These are phyloP conservation scores for Dendrolimus punctatus DNA, from an alignment of 1,140 invertebrate genomes.

Conservation along the genomic window DNA sequence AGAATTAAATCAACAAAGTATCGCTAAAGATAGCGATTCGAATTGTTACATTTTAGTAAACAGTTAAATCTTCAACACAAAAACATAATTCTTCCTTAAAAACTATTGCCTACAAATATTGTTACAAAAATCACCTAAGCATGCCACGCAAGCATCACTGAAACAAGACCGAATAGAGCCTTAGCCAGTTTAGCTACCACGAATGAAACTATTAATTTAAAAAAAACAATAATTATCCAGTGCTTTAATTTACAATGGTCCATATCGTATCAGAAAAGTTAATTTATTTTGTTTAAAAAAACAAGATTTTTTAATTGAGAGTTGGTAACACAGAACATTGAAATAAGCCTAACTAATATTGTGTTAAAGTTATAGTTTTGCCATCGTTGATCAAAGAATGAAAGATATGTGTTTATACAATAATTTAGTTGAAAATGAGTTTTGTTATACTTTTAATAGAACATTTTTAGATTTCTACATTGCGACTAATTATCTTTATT, in stretches of 20 bases:
- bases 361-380: slow-evolving; percentile 67
- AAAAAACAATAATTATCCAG: slow-evolving; percentile 25
- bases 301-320: slow-evolving; percentile 22
- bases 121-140: no score
- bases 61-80: no score
- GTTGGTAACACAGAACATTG: slow-evolving; percentile 39
- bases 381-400: slow-evolving; percentile 64
- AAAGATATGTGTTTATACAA: slow-evolving; percentile 58
- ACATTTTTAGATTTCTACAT: slow-evolving; percentile 18
- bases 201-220: slow-evolving; percentile 11
- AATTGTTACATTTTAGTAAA: no score
- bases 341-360: slow-evolving; percentile 56
- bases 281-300: slow-evolving; percentile 56
- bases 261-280: slow-evolving; percentile 10
- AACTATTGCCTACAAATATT: no score
- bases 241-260: no score
- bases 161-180: no score
- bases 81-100: no score
- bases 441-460: slow-evolving; percentile 60
- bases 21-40: no score
- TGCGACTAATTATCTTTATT: no score
- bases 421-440: slow-evolving; percentile 61
- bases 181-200: no score
- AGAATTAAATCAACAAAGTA: no score
- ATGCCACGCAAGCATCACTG: no score